phyloP scores from a whole-genome alignment of 1,140 invertebrate species.

The Panonychus citri region DNA sequence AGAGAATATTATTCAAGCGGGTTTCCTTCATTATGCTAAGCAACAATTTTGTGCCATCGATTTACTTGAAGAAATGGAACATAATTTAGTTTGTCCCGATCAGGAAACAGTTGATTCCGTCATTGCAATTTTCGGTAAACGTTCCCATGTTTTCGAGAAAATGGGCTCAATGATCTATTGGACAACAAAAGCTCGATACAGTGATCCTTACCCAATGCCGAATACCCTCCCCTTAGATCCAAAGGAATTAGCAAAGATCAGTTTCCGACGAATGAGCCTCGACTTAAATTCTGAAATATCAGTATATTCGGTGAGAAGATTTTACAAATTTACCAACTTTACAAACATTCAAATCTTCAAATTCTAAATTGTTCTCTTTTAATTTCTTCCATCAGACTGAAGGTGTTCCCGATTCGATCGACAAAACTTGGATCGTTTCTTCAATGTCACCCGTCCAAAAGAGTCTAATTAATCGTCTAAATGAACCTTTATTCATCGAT shows the following conservation, averaged over 20 bases:
- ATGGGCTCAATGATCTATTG: slow-evolving; percentile 85
- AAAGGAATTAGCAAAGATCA: slow-evolving; percentile 56
- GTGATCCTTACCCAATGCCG: slow-evolving; percentile 68
- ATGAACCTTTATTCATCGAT: slow-evolving; percentile 54
- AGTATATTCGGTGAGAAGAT: slow-evolving; percentile 14
- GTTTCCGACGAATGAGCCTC: slow-evolving; percentile 63
- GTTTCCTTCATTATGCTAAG: slow-evolving; percentile 75
- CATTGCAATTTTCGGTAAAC: slow-evolving; percentile 53
- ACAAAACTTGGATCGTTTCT: slow-evolving; percentile 83
- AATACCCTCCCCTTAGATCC: slow-evolving; percentile 42
- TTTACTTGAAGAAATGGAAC: slow-evolving; percentile 69
- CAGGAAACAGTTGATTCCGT: slow-evolving; percentile 58
- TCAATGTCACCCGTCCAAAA: slow-evolving; percentile 55
- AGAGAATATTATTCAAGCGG: slow-evolving; percentile 48
- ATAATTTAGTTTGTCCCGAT: slow-evolving; percentile 72
- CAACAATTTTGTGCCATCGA: slow-evolving; percentile 69
- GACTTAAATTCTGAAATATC: slow-evolving; percentile 40
- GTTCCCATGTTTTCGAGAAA: slow-evolving; percentile 30
- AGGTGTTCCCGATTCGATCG: slow-evolving; percentile 44
- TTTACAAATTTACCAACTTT: slow-evolving; percentile 18
- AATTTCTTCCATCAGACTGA: slow-evolving; percentile 12
- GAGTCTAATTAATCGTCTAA: slow-evolving; percentile 43
- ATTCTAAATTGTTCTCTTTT: not conserved
- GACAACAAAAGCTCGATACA: slow-evolving; percentile 86
- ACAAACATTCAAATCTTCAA: not conserved